phyloP scores from a whole-genome alignment of 2,113 vertebrate genomes.

The Macroglossus sobrinus region DNA sequence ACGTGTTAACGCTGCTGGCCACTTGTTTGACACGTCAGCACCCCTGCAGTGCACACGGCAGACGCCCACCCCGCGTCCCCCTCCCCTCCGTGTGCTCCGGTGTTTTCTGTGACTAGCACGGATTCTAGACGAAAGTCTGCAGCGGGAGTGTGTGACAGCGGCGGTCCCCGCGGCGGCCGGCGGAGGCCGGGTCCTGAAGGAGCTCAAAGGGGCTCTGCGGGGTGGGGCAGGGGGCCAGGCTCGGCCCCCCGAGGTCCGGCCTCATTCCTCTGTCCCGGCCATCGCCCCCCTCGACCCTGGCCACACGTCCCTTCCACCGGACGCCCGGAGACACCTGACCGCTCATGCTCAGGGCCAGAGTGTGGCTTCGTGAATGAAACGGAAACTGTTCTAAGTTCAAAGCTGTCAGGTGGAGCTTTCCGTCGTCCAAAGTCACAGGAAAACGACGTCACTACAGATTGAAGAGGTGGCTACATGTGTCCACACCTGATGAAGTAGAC shows the following conservation, averaged over 20 bases:
- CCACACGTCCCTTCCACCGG: not conserved
- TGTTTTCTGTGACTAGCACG: not conserved
- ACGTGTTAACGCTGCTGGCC: not conserved
- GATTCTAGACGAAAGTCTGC: not conserved
- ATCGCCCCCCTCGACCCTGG: not conserved
- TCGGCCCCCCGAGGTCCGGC: not conserved
- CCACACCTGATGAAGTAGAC: not conserved
- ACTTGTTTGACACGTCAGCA: not conserved
- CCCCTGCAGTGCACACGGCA: not conserved
- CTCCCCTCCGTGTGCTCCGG: too few species aligned
- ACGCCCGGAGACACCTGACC: not conserved
- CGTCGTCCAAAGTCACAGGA: not conserved
- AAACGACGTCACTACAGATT: not conserved
- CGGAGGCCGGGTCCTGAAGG: not conserved
- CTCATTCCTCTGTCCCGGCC: not conserved
- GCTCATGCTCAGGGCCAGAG: not conserved
- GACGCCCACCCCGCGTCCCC: not conserved
- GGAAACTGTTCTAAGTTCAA: not conserved
- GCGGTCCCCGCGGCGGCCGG: rapidly evolving
- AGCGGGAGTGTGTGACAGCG: not conserved
- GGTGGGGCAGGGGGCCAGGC: not conserved
- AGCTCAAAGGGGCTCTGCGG: not conserved
- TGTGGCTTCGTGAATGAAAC: not conserved
- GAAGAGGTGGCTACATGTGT: not conserved
- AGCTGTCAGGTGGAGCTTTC: not conserved